phyloP scores from a whole-genome alignment of 2,888 invertebrate genomes.

The Malacosoma neustria region DNA sequence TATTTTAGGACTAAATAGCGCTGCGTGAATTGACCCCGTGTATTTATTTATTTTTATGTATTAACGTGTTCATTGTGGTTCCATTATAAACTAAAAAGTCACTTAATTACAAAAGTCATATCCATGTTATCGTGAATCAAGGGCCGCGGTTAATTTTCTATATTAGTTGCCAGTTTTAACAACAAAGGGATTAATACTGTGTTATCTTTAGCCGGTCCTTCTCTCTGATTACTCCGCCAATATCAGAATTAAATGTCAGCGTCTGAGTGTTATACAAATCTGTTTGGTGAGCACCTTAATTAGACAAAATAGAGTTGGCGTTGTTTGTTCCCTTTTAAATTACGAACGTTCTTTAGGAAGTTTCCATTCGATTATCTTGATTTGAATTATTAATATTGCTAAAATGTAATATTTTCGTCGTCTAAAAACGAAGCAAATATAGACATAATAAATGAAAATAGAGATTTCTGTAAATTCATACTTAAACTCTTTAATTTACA shows the following conservation, averaged over 20 bases:
- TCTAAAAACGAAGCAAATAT: no score
- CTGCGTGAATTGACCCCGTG: no score
- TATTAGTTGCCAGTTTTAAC: slow-evolving; percentile 40
- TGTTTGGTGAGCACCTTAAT: slow-evolving; percentile 3
- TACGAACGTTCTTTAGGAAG: neutral
- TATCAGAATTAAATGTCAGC: slow-evolving; percentile 21
- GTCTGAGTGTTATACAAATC: slow-evolving; percentile 17
- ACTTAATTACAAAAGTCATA: slow-evolving; percentile 7
- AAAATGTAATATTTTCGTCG: no score
- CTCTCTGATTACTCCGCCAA: slow-evolving; percentile 30
- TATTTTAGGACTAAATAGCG: no score
- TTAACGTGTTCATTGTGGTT: no score
- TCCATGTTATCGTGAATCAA: slow-evolving; percentile 18
- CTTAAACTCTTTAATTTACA: no score
- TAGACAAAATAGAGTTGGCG: neutral
- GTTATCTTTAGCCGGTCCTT: slow-evolving; percentile 30
- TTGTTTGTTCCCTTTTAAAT: neutral
- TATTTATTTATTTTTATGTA: no score
- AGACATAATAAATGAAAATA: no score
- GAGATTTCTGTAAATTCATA: no score
- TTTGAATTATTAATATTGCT: no score
- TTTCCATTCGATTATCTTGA: slow-evolving; percentile 24
- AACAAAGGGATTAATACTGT: slow-evolving; percentile 37
- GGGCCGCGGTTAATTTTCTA: slow-evolving; percentile 33
- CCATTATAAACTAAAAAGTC: no score